phyloP scores from a whole-genome alignment of 2,113 vertebrate genomes.

The Rhea americana region DNA sequence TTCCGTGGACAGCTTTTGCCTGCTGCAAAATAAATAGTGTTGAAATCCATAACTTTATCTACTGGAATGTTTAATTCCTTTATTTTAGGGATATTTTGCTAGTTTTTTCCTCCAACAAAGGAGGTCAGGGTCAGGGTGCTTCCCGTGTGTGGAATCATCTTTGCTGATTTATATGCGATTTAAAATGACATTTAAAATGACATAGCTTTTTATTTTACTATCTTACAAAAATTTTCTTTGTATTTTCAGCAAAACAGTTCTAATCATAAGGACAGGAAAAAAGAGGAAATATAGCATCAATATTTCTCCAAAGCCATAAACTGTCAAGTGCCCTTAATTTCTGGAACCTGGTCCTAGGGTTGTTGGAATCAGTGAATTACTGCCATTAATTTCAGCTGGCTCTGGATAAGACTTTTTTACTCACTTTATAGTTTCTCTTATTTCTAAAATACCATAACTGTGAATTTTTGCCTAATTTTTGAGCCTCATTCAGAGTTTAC shows the following conservation, averaged over 20 bases:
- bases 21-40: background rate
- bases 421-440: slow-evolving; percentile 3
- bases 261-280: background rate
- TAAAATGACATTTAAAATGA: background rate
- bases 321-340: slow-evolving; percentile 26
- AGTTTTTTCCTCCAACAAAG: background rate
- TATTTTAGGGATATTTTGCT: background rate
- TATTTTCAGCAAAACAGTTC: background rate
- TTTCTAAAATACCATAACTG: slow-evolving; percentile 17
- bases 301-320: slow-evolving; percentile 44
- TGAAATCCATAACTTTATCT: background rate
- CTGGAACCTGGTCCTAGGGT: slow-evolving; percentile 36
- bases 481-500: background rate
- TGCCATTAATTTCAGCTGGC: slow-evolving; percentile 41
- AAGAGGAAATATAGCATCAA: background rate
- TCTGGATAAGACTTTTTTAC: slow-evolving; percentile 6
- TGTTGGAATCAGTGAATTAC: slow-evolving; percentile 10
- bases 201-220: background rate
- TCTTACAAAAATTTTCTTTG: background rate
- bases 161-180: background rate
- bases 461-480: background rate
- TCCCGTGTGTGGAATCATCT: background rate
- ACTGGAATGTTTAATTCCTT: background rate
- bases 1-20: background rate
- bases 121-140: background rate